Percentiles rank a stretch among this genome's conserved stretches.
Evolutionary conservation across 2,113 vertebrate species (phyloP).

Genomic region (Corythornis madagascariensis): DNA sequence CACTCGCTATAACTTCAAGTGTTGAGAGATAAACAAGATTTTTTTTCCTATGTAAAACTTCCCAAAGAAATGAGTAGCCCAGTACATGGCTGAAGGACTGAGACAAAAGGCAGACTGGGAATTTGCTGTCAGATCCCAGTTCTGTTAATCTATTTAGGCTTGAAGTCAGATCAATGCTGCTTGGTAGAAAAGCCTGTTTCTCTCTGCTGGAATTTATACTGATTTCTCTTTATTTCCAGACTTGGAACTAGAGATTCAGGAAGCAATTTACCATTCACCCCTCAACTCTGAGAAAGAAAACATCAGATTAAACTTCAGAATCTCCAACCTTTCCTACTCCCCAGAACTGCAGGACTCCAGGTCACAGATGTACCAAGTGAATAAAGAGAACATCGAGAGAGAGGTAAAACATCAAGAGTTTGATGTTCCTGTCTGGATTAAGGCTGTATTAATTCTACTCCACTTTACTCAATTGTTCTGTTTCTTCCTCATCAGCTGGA

Average conservation of each 20-base stretch:
- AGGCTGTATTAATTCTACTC: not conserved
- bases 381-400: slow-evolving; percentile 64
- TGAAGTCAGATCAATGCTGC: not conserved
- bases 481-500: slow-evolving; percentile 66
- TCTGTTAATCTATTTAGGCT: not conserved
- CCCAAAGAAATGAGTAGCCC: not conserved
- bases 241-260: slow-evolving; percentile 8
- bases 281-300: not conserved
- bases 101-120: not conserved
- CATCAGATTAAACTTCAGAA: slow-evolving; percentile 67
- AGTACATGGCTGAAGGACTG: not conserved
- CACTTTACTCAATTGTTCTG: not conserved
- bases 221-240: slow-evolving; percentile 4
- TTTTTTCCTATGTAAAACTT: not conserved
- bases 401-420: slow-evolving; percentile 43
- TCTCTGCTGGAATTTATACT: not conserved
- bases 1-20: not conserved
- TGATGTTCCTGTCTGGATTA: not conserved
- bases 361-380: not conserved
- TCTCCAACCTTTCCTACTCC: slow-evolving; percentile 69
- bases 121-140: not conserved
- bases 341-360: slow-evolving; percentile 16
- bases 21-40: not conserved
- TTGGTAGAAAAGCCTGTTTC: not conserved
- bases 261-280: slow-evolving; percentile 3